phyloP scores from a whole-genome alignment of 2,888 invertebrate genomes.

The Mystacides longicornis region DNA sequence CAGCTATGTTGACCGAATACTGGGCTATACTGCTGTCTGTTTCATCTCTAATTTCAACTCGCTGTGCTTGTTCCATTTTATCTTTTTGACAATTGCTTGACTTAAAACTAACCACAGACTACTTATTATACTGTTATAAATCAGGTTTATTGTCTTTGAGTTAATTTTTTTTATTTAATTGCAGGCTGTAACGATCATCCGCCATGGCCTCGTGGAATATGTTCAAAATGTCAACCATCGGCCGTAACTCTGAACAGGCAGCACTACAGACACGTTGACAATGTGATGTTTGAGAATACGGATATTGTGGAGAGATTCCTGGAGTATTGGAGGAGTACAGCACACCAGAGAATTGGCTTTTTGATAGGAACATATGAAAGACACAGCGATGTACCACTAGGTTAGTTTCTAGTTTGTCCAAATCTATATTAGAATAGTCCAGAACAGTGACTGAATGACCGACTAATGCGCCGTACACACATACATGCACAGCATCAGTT shows the following conservation, averaged over 20 bases:
- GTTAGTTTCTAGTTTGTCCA: constrained; percentile 30
- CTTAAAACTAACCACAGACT: no score
- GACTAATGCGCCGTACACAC: no score
- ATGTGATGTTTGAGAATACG: constrained; percentile 93
- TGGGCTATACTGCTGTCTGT: no score
- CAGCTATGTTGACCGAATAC: no score
- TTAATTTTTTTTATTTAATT: neutral
- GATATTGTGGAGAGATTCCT: constrained; percentile 92
- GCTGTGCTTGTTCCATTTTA: no score
- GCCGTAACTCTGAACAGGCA: constrained; percentile 94
- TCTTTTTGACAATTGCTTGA: no score
- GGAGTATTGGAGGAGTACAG: constrained; percentile 91
- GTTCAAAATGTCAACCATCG: constrained; percentile 96
- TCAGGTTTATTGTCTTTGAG: no score
- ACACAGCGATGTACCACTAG: constrained; percentile 87
- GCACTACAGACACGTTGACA: constrained; percentile 92
- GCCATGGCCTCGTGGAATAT: constrained; percentile 98
- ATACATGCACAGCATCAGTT: no score
- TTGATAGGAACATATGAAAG: constrained; percentile 90
- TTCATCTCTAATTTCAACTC: no score
- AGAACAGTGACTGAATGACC: no score
- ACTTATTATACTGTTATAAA: no score
- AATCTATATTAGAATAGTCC: no score
- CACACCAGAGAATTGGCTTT: constrained; percentile 89
- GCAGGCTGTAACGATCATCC: constrained; percentile 88